phyloP scores from a whole-genome alignment of 2,888 invertebrate genomes.

The Conchocele bisecta region DNA sequence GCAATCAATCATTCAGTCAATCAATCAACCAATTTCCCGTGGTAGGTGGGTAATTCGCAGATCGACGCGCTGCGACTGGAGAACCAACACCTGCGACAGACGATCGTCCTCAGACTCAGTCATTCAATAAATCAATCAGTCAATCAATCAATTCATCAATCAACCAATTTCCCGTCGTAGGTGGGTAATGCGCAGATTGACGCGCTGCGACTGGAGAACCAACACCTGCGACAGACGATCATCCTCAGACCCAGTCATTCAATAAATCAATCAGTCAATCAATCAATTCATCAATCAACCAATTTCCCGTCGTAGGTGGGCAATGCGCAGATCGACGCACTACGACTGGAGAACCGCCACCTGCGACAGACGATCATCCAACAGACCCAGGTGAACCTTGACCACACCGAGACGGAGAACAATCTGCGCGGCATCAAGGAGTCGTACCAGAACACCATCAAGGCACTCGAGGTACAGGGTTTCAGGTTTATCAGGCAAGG shows the following conservation, averaged over 20 bases:
- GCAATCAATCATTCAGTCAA: too few species aligned
- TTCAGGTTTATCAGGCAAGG: too few species aligned
- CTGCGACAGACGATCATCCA: slow-evolving; percentile 71
- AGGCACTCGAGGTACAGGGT: slow-evolving; percentile 70
- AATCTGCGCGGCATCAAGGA: slow-evolving; percentile 69
- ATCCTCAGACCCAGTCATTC: too few species aligned
- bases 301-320: slow-evolving; percentile 74
- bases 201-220: slow-evolving; percentile 75
- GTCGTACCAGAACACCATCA: slow-evolving; percentile 65
- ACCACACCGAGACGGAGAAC: slow-evolving; percentile 64
- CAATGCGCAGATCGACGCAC: slow-evolving; percentile 74
- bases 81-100: slow-evolving; percentile 74
- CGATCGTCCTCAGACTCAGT: slow-evolving; percentile 66
- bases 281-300: too few species aligned
- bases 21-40: too few species aligned
- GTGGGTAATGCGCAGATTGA: slow-evolving; percentile 76
- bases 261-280: too few species aligned
- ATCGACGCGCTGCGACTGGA: slow-evolving; percentile 75
- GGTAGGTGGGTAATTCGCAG: slow-evolving; percentile 77
- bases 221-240: slow-evolving; percentile 71
- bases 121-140: too few species aligned
- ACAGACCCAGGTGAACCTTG: slow-evolving; percentile 63
- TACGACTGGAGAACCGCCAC: slow-evolving; percentile 75
- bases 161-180: too few species aligned
- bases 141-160: too few species aligned